phyloP scores from a whole-genome alignment of 1,140 invertebrate species.

The Belonocnema kinseyi region DNA sequence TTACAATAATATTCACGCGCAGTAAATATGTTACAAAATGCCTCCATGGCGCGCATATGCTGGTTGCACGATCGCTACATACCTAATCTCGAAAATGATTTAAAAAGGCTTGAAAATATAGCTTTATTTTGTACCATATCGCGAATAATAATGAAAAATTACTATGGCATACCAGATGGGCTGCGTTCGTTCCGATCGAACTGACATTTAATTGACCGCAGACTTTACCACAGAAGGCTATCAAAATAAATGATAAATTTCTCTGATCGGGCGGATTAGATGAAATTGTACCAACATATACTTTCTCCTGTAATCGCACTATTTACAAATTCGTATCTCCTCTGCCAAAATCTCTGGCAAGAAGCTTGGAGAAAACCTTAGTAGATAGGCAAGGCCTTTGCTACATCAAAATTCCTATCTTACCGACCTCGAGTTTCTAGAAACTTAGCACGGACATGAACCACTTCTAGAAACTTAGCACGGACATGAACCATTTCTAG shows the following conservation, averaged over 20 bases:
- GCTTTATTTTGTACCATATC: conserved; percentile 6
- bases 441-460: no score
- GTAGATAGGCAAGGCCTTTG: no score
- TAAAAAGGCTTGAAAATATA: conserved; percentile 8
- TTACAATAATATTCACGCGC: conserved; percentile 15
- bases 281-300: conserved; percentile 45
- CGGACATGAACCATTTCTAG: no score
- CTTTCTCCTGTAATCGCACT: conserved; percentile 35
- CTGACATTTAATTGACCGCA: conserved; percentile 31
- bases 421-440: no score
- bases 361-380: not conserved
- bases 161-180: conserved; percentile 11
- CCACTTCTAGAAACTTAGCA: no score
- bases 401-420: no score
- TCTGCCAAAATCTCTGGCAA: conserved; percentile 26
- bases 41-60: conserved; percentile 4
- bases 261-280: conserved; percentile 52
- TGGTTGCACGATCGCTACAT: not conserved
- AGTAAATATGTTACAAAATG: conserved; percentile 27
- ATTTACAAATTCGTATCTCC: conserved; percentile 31
- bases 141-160: conserved; percentile 22
- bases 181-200: conserved; percentile 22
- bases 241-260: conserved; percentile 4
- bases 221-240: conserved; percentile 32
- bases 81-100: conserved; percentile 2